Percentiles rank a stretch among this genome's conserved stretches.
These are phyloP conservation scores for Lophius piscatorius DNA, from an alignment of 2,113 vertebrate genomes.

Conservation along the genomic window DNA sequence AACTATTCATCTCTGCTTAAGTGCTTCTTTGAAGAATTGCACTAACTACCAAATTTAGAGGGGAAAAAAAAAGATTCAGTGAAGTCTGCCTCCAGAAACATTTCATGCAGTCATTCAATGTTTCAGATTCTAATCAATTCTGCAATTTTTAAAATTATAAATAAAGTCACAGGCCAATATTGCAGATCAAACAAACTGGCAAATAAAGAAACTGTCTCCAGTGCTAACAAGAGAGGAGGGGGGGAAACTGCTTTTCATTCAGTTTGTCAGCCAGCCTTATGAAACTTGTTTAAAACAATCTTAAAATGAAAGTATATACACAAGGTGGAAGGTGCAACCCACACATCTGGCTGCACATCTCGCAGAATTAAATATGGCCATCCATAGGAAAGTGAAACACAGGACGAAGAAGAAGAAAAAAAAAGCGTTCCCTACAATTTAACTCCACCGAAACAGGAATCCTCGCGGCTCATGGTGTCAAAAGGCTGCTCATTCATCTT, in stretches of 20 bases:
- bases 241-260: slow-evolving; percentile 32
- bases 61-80: slow-evolving; percentile 39
- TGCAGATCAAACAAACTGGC: slow-evolving; percentile 60
- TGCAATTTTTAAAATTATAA: slow-evolving; percentile 70
- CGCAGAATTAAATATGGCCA: slow-evolving; percentile 65
- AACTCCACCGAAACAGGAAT: slow-evolving; percentile 63
- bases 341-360: slow-evolving; percentile 61
- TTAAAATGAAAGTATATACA: slow-evolving; percentile 86
- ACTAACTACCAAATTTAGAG: slow-evolving; percentile 47
- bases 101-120: slow-evolving; percentile 49
- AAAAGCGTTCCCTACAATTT: slow-evolving; percentile 28
- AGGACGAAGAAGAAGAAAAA: slow-evolving; percentile 12
- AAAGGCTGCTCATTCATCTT: slow-evolving; percentile 64
- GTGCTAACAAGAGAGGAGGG: slow-evolving; percentile 65
- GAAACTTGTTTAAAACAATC: slow-evolving; percentile 83
- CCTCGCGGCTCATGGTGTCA: slow-evolving; percentile 61
- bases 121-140: slow-evolving; percentile 46
- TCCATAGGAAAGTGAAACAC: slow-evolving; percentile 68
- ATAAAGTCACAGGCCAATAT: slow-evolving; percentile 70
- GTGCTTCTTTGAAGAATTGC: slow-evolving; percentile 58
- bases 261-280: slow-evolving; percentile 73
- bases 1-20: slow-evolving; percentile 36
- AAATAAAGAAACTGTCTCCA: slow-evolving; percentile 63
- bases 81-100: slow-evolving; percentile 45
- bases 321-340: slow-evolving; percentile 73